These are phyloP conservation scores for honey bee (Apis mellifera) DNA, from an alignment of 1,140 invertebrate species.

Conservation along the genomic window DNA sequence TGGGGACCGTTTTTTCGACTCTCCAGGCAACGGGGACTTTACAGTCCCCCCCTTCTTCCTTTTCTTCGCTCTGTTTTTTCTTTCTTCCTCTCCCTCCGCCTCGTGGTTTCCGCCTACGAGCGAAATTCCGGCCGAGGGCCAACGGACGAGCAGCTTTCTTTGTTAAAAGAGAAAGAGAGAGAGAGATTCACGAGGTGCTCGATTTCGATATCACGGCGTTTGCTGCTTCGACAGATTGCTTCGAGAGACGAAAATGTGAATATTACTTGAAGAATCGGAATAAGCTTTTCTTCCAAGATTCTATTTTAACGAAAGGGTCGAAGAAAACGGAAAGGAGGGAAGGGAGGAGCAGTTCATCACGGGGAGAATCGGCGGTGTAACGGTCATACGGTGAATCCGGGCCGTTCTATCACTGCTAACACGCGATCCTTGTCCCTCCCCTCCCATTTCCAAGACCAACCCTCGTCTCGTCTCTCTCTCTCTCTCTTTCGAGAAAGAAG, in stretches of 20 bases:
- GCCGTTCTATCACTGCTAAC: constrained; percentile 72
- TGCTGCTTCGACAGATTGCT: constrained; percentile 39
- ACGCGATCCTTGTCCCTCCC: constrained; percentile 49
- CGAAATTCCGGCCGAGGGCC: constrained; percentile 50
- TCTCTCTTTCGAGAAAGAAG: no score
- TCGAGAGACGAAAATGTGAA: no score
- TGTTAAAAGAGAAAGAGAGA: constrained; percentile 16
- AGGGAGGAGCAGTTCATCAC: constrained; percentile 68
- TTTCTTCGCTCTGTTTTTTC: not conserved
- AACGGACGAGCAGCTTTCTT: not conserved
- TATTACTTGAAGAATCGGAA: no score
- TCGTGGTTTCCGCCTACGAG: constrained; percentile 62
- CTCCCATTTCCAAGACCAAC: constrained; percentile 26
- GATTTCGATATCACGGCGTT: constrained; percentile 21
- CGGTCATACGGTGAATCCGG: constrained; percentile 73
- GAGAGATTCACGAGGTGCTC: constrained; percentile 36
- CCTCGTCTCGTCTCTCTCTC: not conserved
- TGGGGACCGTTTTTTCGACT: constrained; percentile 57
- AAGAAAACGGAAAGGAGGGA: not conserved
- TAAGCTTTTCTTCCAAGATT: no score
- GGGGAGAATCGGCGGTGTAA: constrained; percentile 70
- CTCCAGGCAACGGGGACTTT: constrained; percentile 12
- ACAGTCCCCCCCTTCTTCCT: constrained; percentile 1
- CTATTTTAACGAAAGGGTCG: no score
- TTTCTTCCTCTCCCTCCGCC: constrained; percentile 1